Base-by-base conservation (phyloP, 2,888 invertebrate genomes). In the Protodeltote pygarga region DNA sequence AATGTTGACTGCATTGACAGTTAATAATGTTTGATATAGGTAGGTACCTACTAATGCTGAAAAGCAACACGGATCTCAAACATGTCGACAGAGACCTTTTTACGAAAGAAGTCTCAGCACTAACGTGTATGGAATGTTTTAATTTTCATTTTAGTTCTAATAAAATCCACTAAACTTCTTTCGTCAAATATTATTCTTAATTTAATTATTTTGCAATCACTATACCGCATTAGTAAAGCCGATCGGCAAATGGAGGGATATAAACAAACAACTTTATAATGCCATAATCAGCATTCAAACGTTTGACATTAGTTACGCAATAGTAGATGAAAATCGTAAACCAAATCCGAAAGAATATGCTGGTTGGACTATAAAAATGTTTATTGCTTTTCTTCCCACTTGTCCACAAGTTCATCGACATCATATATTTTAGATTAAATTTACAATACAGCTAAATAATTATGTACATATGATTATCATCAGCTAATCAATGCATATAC, bases 381-480 rank as follows among this genome's bases (percentile, higher is more conserved):
- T 87, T 88, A 89, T 88, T 72, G 76, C 87, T 81, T 85, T 83
- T 85, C 86, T 86, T 87, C 85, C 85, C 84, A 87, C 83, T 87
- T 83, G 74, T 73, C 71, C 73, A 59, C 53, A 68, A 78, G 87
- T 81, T 86, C 83, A 68, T 65, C 67, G 77, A 82, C 79, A 83
- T 77, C 81, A 81, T 86, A 82, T 84, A 83, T 85, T 83, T 78
- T 75, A 73, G 70, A 77, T 78, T 73, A 69, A 81, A 84, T 86
- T 82, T 83, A 85, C 81, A 87, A 87, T 87, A 81, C 80, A 77
- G 73, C 79, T 84, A 79, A 86, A 82, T 85, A n/a, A n/a, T n/a
- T n/a, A 86, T 87, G 81, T 85, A 83, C 85, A 87, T 86, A 82
- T 73, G 74, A 88, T 87, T 86, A 86, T 68, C 79, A 80, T 84